phyloP scores from a whole-genome alignment of 2,113 vertebrate species.

The Ailurus styani region DNA sequence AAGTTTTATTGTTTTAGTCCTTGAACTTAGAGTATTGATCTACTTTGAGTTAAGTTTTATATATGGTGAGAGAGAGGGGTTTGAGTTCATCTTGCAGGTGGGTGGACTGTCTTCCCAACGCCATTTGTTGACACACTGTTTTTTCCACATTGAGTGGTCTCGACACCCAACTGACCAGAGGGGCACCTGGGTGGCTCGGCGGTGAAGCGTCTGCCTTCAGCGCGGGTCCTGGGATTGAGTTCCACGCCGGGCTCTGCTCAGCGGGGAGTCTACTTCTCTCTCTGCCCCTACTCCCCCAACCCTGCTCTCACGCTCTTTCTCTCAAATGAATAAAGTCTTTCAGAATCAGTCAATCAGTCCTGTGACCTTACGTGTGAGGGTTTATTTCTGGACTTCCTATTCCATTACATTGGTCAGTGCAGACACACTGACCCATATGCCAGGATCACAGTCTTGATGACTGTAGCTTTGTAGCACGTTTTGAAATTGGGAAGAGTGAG shows the following conservation, averaged over 20 bases:
- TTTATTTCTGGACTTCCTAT: neutral
- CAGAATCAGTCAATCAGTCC: neutral
- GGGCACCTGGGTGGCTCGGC: neutral
- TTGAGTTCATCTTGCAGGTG: fast-evolving
- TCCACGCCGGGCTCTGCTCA: neutral
- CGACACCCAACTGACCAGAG: too few species aligned
- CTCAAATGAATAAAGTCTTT: neutral
- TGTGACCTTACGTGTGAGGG: too few species aligned
- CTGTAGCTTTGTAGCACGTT: neutral
- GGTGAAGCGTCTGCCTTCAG: neutral
- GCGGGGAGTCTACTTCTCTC: neutral
- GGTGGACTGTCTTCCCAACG: fast-evolving
- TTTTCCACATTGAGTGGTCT: too few species aligned
- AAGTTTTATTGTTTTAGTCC: neutral
- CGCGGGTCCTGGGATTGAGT: neutral
- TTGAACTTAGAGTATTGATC: neutral
- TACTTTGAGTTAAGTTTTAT: too few species aligned
- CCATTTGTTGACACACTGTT: neutral
- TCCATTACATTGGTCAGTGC: fast-evolving
- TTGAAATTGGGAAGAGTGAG: neutral
- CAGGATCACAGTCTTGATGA: too few species aligned
- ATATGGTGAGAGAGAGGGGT: too few species aligned
- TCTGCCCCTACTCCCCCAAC: neutral
- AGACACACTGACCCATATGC: fast-evolving
- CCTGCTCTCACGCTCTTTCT: neutral